phyloP scores from a whole-genome alignment of 2,888 invertebrate genomes.

The Cerastis leucographa region DNA sequence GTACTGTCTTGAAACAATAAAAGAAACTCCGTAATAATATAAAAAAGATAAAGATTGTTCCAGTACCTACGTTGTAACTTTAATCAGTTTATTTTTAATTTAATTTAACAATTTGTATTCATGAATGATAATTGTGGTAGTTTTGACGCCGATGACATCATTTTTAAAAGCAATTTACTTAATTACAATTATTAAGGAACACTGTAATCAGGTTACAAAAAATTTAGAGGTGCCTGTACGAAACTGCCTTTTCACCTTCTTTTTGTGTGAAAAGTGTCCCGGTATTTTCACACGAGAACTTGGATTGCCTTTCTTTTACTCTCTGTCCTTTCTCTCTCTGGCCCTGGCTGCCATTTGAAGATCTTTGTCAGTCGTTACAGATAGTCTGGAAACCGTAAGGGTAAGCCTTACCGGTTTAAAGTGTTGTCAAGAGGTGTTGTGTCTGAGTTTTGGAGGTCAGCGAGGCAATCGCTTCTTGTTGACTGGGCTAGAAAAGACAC shows the following conservation, averaged over 20 bases:
- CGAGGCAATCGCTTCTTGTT: background rate
- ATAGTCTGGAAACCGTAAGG: background rate
- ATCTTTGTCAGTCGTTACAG: background rate
- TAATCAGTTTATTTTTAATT: constrained; percentile 31
- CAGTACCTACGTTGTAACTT: background rate
- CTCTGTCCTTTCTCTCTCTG: no score
- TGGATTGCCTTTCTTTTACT: background rate
- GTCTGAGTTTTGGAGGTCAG: background rate
- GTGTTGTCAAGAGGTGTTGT: background rate
- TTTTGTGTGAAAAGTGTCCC: background rate
- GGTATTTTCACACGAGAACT: background rate
- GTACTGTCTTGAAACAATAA: background rate
- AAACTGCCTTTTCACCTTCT: background rate
- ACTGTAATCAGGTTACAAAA: background rate
- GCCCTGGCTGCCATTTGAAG: background rate
- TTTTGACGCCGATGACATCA: constrained; percentile 4
- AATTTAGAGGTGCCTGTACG: background rate
- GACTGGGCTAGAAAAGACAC: background rate
- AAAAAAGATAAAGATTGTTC: constrained; percentile 5
- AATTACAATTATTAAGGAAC: background rate
- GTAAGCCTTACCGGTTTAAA: no score
- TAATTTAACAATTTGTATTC: constrained; percentile 41
- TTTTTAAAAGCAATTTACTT: background rate
- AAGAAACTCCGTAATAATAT: constrained; percentile 1
- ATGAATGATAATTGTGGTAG: background rate